phyloP scores from a whole-genome alignment of 1,140 invertebrate species.

The Lamellibrachia luymesi region DNA sequence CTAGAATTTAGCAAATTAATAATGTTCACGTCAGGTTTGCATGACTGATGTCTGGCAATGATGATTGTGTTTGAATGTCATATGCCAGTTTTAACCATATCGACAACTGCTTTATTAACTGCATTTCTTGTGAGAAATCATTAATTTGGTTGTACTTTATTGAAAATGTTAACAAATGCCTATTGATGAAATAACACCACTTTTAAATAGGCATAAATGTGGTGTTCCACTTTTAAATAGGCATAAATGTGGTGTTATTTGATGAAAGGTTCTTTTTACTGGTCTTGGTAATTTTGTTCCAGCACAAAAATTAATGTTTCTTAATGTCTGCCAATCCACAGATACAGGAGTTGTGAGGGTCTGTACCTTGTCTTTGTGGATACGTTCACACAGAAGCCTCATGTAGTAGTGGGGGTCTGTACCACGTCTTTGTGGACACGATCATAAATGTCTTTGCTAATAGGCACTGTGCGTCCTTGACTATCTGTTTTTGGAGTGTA shows the following conservation, averaged over 20 bases:
- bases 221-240: too few relatives aligned
- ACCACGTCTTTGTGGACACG: neutral
- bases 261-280: neutral
- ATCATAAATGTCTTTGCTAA: neutral
- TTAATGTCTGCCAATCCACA: too few relatives aligned
- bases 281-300: neutral
- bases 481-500: neutral
- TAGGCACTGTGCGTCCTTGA: neutral
- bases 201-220: neutral
- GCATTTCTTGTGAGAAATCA: neutral
- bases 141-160: neutral
- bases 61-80: too few relatives aligned
- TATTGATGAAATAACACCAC: neutral
- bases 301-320: neutral
- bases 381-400: neutral
- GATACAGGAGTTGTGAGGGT: too few relatives aligned
- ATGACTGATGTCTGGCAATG: neutral
- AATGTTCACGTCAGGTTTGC: neutral
- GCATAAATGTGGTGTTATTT: neutral
- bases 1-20: neutral
- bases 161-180: neutral
- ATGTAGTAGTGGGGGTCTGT: neutral
- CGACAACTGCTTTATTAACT: neutral
- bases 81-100: neutral
- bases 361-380: too few relatives aligned